phyloP scores from a whole-genome alignment of 2,888 invertebrate genomes.

The Perizoma affinitatum region DNA sequence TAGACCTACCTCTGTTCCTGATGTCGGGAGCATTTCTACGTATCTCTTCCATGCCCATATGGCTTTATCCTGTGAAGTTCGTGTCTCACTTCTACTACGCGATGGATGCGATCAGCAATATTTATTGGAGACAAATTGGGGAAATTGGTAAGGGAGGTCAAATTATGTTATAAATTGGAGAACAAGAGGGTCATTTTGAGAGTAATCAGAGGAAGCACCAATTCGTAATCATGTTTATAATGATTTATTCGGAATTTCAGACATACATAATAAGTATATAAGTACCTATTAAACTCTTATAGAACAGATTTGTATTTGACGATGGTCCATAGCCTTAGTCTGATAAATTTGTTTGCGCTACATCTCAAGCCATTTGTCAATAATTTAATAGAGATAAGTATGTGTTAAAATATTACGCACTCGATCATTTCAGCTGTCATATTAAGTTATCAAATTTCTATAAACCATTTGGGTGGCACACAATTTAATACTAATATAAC shows the following conservation, averaged over 20 bases:
- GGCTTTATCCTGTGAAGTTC: conserved; percentile 72
- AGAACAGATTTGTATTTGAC: no score
- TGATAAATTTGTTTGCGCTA: not conserved
- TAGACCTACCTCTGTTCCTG: conserved; percentile 72
- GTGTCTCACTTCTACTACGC: conserved; percentile 81
- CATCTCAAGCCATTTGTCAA: not conserved
- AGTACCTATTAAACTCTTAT: no score
- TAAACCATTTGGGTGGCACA: conserved; percentile 9
- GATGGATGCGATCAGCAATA: conserved; percentile 79
- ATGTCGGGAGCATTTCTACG: conserved; percentile 78
- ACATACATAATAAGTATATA: no score
- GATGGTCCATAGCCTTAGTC: no score
- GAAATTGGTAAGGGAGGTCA: conserved; percentile 64
- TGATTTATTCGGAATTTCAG: no score
- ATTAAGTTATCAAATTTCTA: conserved; percentile 19
- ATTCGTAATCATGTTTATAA: no score
- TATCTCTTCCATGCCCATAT: conserved; percentile 68
- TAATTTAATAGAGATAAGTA: not conserved
- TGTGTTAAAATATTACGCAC: conserved; percentile 9
- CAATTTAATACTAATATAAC: not conserved
- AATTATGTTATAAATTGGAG: not conserved
- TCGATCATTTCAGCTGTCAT: conserved; percentile 20
- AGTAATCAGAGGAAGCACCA: no score
- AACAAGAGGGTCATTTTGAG: no score
- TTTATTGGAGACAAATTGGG: conserved; percentile 78